Base-by-base conservation (phyloP, 2,888 invertebrate species). In the Arrhopalites spinosus region DNA sequence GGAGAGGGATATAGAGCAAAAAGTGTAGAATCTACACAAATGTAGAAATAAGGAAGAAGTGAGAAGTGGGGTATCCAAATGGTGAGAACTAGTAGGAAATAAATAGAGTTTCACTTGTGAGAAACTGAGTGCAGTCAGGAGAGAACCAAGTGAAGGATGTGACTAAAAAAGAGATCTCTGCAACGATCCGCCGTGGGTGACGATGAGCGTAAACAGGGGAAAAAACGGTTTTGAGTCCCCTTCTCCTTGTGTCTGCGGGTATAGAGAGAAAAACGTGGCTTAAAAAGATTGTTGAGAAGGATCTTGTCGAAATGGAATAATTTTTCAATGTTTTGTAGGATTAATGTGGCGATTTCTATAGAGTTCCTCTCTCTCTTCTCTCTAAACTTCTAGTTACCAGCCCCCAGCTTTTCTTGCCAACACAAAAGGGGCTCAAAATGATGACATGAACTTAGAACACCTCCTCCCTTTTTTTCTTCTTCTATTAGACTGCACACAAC, bases 171-270 rank as follows among this genome's bases (percentile, higher is more conserved):
- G 64, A 68, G 71, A 53, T 63, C 63, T 68, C 43, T 30, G 50
- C 30, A 71, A 45, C 50, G 72, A 36, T 61, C 71, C 72, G 76
- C 69, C 61, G 45, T 73, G 73, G 73, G 76, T 76, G 73, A 76
- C 73, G 69, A 69, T 53, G 50, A 53, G 69, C 53, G 69, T 69
- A 69, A 69, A 69, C 69, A 69, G n/a, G 27, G 69, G 69, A 36
- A 56, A 53, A 68, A 69, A 27, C 69, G 53, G 27, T 53, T 69
- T 53, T 53, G 30, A 36, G 5, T 36, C 36, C 11, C 36, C 11
- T 36, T 36, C 11, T 11, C 36, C 36, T 36, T 11, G 36, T 11
- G 3, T 36, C 36, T 68, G 43, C 17, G 30, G 61, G 45, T 17
- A 45, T 13, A 43, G 59, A 71, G 61, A 61, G 59, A 71, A 71